Percentiles rank a stretch among this genome's conserved stretches.
phyloP scores from a whole-genome alignment of 2,888 invertebrate genomes.

The Clivina fossor region DNA sequence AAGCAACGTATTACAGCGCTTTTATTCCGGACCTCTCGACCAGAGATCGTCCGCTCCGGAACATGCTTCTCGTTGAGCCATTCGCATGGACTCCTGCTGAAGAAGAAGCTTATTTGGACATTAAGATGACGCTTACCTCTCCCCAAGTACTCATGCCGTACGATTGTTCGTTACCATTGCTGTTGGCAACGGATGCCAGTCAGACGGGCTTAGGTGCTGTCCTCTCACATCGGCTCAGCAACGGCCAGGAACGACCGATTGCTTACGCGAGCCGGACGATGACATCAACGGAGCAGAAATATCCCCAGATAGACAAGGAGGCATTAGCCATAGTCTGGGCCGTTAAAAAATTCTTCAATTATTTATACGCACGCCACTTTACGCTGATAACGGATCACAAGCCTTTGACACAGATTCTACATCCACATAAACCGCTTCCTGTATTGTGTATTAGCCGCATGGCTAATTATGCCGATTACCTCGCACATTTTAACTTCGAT shows the following conservation, averaged over 20 bases:
- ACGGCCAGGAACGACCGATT: slow-evolving; percentile 11
- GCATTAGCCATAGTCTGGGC: slow-evolving; percentile 35
- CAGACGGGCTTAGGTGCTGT: slow-evolving; percentile 32
- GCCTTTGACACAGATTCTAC: slow-evolving; percentile 37
- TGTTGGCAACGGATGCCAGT: slow-evolving; percentile 25
- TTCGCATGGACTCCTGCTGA: slow-evolving; percentile 31
- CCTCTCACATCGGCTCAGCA: slow-evolving; percentile 31
- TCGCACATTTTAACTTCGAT: slow-evolving; percentile 31
- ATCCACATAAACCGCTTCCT: slow-evolving; percentile 35
- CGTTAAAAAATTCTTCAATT: slow-evolving; percentile 31
- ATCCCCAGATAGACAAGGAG: slow-evolving; percentile 38
- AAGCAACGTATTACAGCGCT: slow-evolving; percentile 31
- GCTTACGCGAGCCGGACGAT: slow-evolving; percentile 35
- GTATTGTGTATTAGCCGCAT: slow-evolving; percentile 38
- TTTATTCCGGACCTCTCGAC: slow-evolving; percentile 36
- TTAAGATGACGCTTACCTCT: slow-evolving; percentile 22
- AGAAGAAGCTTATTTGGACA: slow-evolving; percentile 23
- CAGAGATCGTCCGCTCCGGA: slow-evolving; percentile 30
- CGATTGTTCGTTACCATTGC: neutral
- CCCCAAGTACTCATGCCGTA: slow-evolving; percentile 8
- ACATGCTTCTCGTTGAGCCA: slow-evolving; percentile 9
- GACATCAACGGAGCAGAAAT: slow-evolving; percentile 31
- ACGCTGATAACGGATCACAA: slow-evolving; percentile 37
- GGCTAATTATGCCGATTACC: slow-evolving; percentile 34
- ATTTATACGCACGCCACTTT: slow-evolving; percentile 36